Evolutionary conservation across 2,888 invertebrate species (phyloP).

Genomic region (Campoplex nolae): DNA sequence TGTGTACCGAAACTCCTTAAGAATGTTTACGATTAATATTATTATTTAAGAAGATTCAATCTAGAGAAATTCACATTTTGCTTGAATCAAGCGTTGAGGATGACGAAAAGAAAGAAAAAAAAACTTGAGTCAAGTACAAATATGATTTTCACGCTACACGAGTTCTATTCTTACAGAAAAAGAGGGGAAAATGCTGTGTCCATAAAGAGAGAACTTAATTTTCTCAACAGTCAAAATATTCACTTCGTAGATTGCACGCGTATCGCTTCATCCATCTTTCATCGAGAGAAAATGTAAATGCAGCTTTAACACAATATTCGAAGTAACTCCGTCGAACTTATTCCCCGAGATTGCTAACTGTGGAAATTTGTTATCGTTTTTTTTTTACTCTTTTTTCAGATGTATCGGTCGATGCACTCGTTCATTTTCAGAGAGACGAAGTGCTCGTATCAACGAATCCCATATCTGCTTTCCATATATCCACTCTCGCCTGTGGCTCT

Average conservation of each 20-base stretch:
- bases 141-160: neutral
- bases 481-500: slow-evolving; percentile 47
- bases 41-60: neutral
- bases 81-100: neutral
- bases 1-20: no score
- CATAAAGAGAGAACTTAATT: neutral
- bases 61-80: neutral
- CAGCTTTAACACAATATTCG: slow-evolving; percentile 20
- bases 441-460: slow-evolving; percentile 34
- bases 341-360: slow-evolving; percentile 23
- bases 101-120: neutral
- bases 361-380: slow-evolving; percentile 8
- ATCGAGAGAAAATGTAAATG: slow-evolving; percentile 6
- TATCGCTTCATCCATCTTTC: neutral
- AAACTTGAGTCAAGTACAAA: neutral
- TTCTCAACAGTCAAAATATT: neutral
- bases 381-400: slow-evolving; percentile 20
- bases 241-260: neutral
- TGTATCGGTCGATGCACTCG: slow-evolving; percentile 40
- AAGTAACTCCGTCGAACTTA: slow-evolving; percentile 1
- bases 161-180: neutral
- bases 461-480: slow-evolving; percentile 62
- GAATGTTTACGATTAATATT: no score
- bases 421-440: slow-evolving; percentile 30
- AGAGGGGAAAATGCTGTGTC: neutral